Base-by-base conservation (phyloP, 2,113 vertebrate genomes). In the Tupaia chinensis region DNA sequence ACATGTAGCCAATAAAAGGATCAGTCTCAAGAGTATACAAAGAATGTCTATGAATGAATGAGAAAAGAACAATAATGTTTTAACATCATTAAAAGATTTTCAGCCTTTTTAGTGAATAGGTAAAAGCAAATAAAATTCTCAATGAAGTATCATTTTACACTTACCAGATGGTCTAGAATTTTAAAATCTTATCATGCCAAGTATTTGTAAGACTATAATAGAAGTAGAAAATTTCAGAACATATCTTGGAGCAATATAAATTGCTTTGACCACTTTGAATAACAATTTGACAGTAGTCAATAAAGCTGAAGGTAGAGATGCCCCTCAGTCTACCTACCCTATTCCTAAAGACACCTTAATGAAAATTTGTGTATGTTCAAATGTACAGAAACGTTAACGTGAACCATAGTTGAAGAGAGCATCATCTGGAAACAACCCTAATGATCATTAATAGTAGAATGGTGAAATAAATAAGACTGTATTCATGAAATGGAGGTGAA, bases 1-100 rank as follows among this genome's bases (percentile, higher is more conserved):
- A 29, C 29, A n/a, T 44, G 54, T n/a, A 76, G 6, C 20, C 34
- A 76, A 25, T 60, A 69, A 87, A 82, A 86, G 20, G 7, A 92
- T 77, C 16, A 61, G 19, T 85, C 53, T 73, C 16, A 77, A 61
- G 13, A 58, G 76, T 76, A 88, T 29, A 23, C 32, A 70, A 79
- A 73, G 44, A 73, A 88, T 14, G 25, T 87, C 32, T 85, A 60
- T 7, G 73, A 73, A 82, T 88, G 20, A 65, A 9, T 11, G 89
- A 68, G 15, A 87, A 90, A 80, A 70, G 3, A n/a, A 54, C 66
- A 53, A 4, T 60, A 25, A 79, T 22, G 29, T 32, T 15, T 61
- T 91, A 61, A 1, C 69, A 89, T 87, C 61, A 87, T 81, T 94
- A 69, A 86, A n/a, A 94, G 65, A 69, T 82, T 7, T 2, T 74